Percentiles rank a stretch among this genome's conserved stretches.
Evolutionary conservation across 2,797 vertebrate genomes (phyloP).

Genomic region (Peromyscus melanophrys): DNA sequence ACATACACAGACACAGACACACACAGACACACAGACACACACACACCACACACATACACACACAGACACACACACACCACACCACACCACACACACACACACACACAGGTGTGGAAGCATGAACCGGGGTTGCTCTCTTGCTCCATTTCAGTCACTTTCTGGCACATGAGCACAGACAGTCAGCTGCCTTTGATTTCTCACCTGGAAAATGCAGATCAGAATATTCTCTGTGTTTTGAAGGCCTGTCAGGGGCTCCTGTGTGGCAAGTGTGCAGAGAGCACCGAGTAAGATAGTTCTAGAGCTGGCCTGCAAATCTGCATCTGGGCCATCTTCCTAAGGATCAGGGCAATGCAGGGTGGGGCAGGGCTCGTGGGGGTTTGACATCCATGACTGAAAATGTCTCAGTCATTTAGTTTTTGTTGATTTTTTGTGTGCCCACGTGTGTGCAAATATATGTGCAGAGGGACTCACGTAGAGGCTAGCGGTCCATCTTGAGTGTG

Average conservation of each 20-base stretch:
- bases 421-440: neutral
- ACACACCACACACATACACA: too few species aligned
- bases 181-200: neutral
- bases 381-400: neutral
- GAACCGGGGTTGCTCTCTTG: neutral
- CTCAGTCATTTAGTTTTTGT: neutral
- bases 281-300: accelerated
- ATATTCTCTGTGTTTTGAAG: accelerated
- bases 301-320: neutral
- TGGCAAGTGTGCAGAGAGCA: accelerated
- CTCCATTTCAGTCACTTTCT: neutral
- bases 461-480: neutral
- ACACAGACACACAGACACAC: too few species aligned
- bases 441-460: neutral
- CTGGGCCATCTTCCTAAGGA: too few species aligned
- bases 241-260: too few species aligned
- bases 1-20: too few species aligned
- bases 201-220: neutral
- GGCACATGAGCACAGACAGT: neutral
- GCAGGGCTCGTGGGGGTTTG: too few species aligned
- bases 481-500: neutral
- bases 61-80: neutral
- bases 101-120: neutral
- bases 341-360: neutral
- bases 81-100: too few species aligned